Conservation (phyloP, 2,113 vertebrate genomes). For the Cardinalis cardinalis region DNA sequence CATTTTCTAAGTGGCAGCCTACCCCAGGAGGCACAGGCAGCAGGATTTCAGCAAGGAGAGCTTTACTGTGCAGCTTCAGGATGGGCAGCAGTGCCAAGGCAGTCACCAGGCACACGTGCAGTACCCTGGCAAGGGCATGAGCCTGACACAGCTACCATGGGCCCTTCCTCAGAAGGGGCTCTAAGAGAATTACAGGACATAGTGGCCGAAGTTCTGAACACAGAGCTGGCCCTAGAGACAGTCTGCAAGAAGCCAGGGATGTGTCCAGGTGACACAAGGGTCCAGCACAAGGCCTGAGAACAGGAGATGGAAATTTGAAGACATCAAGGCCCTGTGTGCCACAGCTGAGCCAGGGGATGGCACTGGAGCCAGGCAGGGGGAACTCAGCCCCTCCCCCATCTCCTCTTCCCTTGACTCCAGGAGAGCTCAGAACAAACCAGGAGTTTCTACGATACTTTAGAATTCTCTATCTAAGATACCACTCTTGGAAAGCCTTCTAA, state of each 20-base stretch:
- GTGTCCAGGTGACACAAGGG: background rate
- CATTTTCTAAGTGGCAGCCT: background rate
- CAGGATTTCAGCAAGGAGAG: background rate
- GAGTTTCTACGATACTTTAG: background rate
- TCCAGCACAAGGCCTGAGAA: background rate
- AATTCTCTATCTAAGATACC: background rate
- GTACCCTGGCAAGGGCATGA: background rate
- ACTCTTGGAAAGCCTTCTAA: background rate
- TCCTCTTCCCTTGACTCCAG: background rate
- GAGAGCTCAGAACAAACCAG: background rate
- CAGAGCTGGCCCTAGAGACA: background rate
- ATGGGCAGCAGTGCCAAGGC: background rate
- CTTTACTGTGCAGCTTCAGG: background rate
- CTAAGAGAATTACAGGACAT: background rate
- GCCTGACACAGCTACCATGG: too few species aligned
- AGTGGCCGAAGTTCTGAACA: background rate
- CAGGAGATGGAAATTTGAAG: background rate
- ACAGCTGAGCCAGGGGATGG: background rate
- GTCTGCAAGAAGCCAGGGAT: background rate
- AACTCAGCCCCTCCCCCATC: background rate
- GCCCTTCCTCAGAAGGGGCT: background rate
- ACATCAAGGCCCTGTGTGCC: background rate
- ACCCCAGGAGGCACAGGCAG: background rate
- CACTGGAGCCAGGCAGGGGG: background rate
- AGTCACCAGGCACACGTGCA: fast-evolving